phyloP scores from a whole-genome alignment of 2,797 vertebrate species.

The Oreonectes daqikongensis region DNA sequence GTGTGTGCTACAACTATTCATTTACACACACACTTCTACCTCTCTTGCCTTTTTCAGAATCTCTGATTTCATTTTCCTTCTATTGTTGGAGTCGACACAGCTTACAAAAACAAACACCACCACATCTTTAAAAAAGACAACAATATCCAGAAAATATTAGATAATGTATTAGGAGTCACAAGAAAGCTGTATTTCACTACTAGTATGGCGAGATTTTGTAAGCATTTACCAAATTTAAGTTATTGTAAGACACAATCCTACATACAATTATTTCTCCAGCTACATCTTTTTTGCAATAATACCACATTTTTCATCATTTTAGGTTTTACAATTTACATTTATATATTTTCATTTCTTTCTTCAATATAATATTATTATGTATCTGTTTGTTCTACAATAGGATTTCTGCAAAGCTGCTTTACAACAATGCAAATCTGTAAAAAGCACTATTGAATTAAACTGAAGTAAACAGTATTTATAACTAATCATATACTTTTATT shows the following conservation, averaged over 20 bases:
- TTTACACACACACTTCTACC: background rate
- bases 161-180: background rate
- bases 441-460: too few species aligned
- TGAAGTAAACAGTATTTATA: too few species aligned
- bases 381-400: too few species aligned
- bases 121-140: background rate
- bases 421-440: too few species aligned
- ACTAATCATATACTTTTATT: background rate
- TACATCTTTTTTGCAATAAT: too few species aligned
- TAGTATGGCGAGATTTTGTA: background rate
- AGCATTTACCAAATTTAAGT: background rate
- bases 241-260: background rate
- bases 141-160: background rate
- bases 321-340: too few species aligned
- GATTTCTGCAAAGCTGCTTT: too few species aligned
- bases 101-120: background rate
- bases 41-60: background rate
- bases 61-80: conserved; percentile 32
- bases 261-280: too few species aligned
- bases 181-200: background rate
- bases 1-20: background rate
- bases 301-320: too few species aligned
- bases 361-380: too few species aligned
- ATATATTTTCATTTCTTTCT: too few species aligned
- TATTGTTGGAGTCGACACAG: conserved; percentile 20